phyloP scores from a whole-genome alignment of 2,113 vertebrate genomes.

The Perca fluviatilis region DNA sequence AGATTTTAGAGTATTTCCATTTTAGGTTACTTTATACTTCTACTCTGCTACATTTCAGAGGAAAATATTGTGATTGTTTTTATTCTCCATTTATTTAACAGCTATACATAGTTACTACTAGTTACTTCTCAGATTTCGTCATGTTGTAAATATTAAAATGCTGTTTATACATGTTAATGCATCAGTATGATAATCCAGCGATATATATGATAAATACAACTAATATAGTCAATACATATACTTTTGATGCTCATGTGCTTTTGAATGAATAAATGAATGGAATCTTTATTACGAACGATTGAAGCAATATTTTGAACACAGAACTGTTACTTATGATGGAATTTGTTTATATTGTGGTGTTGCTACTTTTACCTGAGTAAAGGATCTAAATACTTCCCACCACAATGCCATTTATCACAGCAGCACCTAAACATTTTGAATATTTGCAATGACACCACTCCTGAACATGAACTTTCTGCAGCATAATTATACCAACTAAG shows the following conservation, averaged over 20 bases:
- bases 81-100: not conserved
- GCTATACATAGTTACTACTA: not conserved
- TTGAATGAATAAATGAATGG: too few relatives aligned
- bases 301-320: not conserved
- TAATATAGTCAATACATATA: too few relatives aligned
- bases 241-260: not conserved
- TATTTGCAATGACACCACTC: not conserved
- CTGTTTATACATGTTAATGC: too few relatives aligned
- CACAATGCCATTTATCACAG: too few relatives aligned
- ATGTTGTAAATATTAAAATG: not conserved
- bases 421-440: not conserved
- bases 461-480: not conserved
- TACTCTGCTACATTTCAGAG: not conserved
- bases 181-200: not conserved
- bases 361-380: not conserved
- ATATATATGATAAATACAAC: not conserved
- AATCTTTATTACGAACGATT: too few relatives aligned
- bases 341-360: not conserved
- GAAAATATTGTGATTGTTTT: not conserved
- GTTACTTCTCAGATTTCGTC: not conserved
- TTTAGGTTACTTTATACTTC: not conserved
- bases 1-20: not conserved
- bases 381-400: not conserved
- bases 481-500: not conserved
- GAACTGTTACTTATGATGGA: too few relatives aligned